A percentile compares a stretch with the other conserved stretches of the same genome.
These are phyloP conservation scores for Laothoe populi DNA, from an alignment of 2,888 invertebrate species.

Conservation along the genomic window DNA sequence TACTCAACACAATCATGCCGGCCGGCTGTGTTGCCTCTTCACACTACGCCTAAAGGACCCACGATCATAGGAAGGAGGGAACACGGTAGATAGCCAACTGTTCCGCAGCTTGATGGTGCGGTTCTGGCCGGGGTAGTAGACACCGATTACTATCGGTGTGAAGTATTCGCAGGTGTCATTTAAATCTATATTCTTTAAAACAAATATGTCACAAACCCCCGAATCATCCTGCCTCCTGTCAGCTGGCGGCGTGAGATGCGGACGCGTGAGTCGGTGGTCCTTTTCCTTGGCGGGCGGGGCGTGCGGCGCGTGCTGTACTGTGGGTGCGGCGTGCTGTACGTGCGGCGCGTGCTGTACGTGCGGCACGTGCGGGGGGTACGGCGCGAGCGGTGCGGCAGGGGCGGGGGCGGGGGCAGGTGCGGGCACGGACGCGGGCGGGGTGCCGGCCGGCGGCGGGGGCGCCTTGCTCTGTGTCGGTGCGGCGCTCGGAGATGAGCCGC, in stretches of 20 bases:
- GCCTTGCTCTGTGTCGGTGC: constrained; percentile 57
- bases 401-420: constrained; percentile 55
- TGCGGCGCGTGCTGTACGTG: constrained; percentile 46
- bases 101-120: no score
- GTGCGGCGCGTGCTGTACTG: constrained; percentile 42
- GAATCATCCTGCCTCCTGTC: constrained; percentile 45
- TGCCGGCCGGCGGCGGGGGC: constrained; percentile 37
- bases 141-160: no score
- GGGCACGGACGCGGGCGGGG: constrained; percentile 38
- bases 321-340: constrained; percentile 56
- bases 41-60: no score
- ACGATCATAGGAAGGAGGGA: no score
- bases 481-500: constrained; percentile 41
- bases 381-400: constrained; percentile 33
- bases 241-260: constrained; percentile 57
- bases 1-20: no score
- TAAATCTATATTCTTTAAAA: no score
- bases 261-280: constrained; percentile 56
- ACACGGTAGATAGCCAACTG: no score
- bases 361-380: constrained; percentile 30
- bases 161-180: no score
- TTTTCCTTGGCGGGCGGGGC: constrained; percentile 49
- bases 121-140: no score
- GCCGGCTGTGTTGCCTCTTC: no score
- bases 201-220: constrained; percentile 26